Percentiles rank a stretch among this genome's conserved stretches.
Conservation (phyloP, 2,888 invertebrate species). For the Dichetophora obliterata region DNA sequence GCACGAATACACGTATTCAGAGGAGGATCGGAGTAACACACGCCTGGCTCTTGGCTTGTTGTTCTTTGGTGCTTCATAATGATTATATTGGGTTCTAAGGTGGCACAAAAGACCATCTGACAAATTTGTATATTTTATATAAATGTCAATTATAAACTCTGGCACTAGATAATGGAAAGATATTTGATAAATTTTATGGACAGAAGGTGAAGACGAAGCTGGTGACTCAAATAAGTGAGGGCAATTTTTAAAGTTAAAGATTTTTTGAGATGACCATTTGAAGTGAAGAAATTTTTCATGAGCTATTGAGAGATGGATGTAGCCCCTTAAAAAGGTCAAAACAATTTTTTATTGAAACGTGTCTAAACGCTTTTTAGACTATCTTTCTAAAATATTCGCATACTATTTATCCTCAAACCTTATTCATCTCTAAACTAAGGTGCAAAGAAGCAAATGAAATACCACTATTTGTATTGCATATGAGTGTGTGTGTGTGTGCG, state of each 20-base stretch:
- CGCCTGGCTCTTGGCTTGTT: background rate
- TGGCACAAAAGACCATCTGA: background rate
- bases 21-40: background rate
- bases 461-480: conserved; percentile 49
- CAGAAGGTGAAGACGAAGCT: background rate
- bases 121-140: conserved; percentile 25
- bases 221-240: background rate
- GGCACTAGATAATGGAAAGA: too few relatives aligned
- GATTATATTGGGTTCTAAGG: background rate
- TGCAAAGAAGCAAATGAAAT: background rate
- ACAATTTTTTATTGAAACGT: background rate
- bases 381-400: background rate
- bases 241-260: background rate
- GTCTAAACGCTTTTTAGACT: background rate
- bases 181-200: background rate
- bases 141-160: conserved; percentile 17
- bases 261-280: background rate
- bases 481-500: too few relatives aligned
- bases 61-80: background rate
- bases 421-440: background rate
- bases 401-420: background rate
- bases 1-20: background rate
- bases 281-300: background rate
- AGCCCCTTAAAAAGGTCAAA: too few relatives aligned
- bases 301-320: too few relatives aligned